A percentile compares a stretch with the other conserved stretches of the same genome.
Conservation (phyloP, 2,888 invertebrate genomes). For the Cheilosia vernalis region DNA sequence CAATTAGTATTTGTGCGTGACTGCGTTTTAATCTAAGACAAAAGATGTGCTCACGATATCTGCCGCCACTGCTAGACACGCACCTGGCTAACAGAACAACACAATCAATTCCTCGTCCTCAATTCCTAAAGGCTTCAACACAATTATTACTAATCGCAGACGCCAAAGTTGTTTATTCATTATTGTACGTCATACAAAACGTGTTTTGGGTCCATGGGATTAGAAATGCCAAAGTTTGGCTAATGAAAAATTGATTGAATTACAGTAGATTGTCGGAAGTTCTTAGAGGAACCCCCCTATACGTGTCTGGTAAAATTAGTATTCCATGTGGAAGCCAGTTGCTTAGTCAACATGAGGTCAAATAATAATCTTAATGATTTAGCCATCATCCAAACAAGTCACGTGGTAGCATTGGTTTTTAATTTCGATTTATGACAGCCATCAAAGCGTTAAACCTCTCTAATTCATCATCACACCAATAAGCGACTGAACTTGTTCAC, state of each 20-base stretch:
- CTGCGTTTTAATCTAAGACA: neutral
- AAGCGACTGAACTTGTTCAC: constrained; percentile 25
- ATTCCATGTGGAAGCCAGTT: too few species aligned
- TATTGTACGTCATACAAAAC: too few species aligned
- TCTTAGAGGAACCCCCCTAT: neutral
- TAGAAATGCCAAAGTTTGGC: constrained; percentile 2
- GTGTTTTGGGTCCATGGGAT: neutral
- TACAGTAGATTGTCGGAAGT: neutral
- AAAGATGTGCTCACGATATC: neutral
- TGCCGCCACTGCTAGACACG: constrained; percentile 12
- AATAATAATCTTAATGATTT: too few species aligned
- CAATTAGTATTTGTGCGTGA: constrained; percentile 1
- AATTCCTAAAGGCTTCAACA: too few species aligned
- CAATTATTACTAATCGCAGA: too few species aligned
- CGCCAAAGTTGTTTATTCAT: too few species aligned
- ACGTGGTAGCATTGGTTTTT: too few species aligned
- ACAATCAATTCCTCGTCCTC: too few species aligned
- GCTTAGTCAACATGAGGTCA: too few species aligned
- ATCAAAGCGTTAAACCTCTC: neutral
- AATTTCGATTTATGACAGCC: too few species aligned
- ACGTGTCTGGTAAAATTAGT: too few species aligned
- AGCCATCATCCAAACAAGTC: too few species aligned
- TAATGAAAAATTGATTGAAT: constrained; percentile 2
- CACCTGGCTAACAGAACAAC: neutral
- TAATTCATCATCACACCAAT: neutral